Conservation (phyloP, 2,797 vertebrate species). For the Buceros bicornis region DNA sequence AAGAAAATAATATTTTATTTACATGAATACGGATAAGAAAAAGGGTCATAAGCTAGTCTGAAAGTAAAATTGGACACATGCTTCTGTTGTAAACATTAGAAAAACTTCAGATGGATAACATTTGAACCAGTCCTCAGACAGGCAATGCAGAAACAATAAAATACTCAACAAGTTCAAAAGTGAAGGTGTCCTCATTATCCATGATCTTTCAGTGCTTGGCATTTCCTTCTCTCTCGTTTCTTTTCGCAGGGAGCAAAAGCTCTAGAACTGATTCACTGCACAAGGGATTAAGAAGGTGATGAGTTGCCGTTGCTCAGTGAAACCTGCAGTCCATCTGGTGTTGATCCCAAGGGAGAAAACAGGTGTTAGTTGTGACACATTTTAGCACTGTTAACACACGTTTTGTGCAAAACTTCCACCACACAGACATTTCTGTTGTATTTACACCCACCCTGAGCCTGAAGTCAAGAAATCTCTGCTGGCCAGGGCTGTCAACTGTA, state of each 20-base stretch:
- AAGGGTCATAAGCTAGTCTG: neutral
- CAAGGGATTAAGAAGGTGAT: neutral
- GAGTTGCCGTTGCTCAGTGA: neutral
- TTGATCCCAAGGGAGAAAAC: slow-evolving; percentile 30
- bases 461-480: slow-evolving; percentile 11
- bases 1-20: neutral
- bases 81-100: neutral
- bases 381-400: neutral
- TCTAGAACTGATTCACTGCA: neutral
- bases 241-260: neutral
- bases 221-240: neutral
- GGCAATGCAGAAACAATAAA: neutral
- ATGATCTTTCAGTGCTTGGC: neutral
- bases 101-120: neutral
- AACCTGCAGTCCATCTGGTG: slow-evolving; percentile 20
- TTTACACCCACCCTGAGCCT: neutral
- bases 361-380: neutral
- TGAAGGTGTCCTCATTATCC: neutral
- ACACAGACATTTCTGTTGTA: neutral
- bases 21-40: neutral
- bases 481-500: neutral
- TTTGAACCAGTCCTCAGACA: neutral
- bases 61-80: neutral
- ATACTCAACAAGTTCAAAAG: neutral
- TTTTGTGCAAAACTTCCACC: neutral